A percentile compares a stretch with the other conserved stretches of the same genome.
Conservation (phyloP, 2,888 invertebrate species). For the Drosophila austrosaltans region DNA sequence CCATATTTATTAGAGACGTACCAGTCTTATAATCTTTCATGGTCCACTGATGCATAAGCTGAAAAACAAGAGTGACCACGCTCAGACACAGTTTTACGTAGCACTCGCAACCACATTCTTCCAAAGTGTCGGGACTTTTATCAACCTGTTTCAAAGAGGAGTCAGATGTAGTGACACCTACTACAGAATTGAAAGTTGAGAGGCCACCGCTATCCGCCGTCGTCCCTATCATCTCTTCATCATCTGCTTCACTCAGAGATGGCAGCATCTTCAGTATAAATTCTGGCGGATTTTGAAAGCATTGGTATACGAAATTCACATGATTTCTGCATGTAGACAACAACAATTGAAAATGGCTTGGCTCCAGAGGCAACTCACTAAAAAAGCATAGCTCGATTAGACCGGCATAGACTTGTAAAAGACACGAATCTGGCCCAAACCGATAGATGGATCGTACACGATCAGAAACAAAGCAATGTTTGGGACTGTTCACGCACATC, state of each 20-base stretch:
- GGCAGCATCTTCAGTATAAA: slow-evolving; percentile 75
- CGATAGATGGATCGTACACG: slow-evolving; percentile 75
- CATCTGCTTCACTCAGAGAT: slow-evolving; percentile 73
- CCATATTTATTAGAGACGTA: slow-evolving; percentile 22
- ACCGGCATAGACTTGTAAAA: slow-evolving; percentile 80
- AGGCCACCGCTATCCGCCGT: not conserved
- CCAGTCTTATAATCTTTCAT: slow-evolving; percentile 51
- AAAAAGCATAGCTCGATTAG: slow-evolving; percentile 78
- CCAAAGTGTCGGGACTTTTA: not conserved
- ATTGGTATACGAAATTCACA: slow-evolving; percentile 74
- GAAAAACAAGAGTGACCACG: slow-evolving; percentile 78
- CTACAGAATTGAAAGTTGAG: not conserved
- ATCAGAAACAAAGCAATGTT: slow-evolving; percentile 66
- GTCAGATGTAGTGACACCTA: slow-evolving; percentile 26
- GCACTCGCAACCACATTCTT: slow-evolving; percentile 68
- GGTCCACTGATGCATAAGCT: slow-evolving; percentile 79
- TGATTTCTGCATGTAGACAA: slow-evolving; percentile 75
- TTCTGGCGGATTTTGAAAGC: slow-evolving; percentile 74
- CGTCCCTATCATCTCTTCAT: slow-evolving; percentile 49
- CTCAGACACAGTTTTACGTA: slow-evolving; percentile 80
- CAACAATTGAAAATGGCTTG: slow-evolving; percentile 69
- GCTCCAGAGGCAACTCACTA: slow-evolving; percentile 56
- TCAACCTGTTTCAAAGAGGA: not conserved
- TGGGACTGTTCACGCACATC: slow-evolving; percentile 71
- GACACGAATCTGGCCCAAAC: slow-evolving; percentile 77